A percentile compares a stretch with the other conserved stretches of the same genome.
Evolutionary conservation across 1,140 invertebrate genomes (phyloP).

Genomic region (Hypothenemus hampei): DNA sequence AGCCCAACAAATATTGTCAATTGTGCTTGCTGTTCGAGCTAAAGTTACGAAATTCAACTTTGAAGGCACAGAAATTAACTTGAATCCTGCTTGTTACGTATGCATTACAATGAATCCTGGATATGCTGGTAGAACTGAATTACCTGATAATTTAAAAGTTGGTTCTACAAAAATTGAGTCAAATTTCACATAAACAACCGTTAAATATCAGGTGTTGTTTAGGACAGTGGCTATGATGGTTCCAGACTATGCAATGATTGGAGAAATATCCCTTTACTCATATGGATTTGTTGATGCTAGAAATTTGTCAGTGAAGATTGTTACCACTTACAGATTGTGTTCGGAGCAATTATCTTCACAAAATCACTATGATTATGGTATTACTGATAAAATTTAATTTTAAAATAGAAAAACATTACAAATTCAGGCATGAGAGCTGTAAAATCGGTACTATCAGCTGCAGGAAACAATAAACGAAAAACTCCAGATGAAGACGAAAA

Average conservation of each 20-base stretch:
- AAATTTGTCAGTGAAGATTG: slow-evolving; percentile 79
- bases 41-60: slow-evolving; percentile 70
- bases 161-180: not conserved
- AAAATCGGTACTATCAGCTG: slow-evolving; percentile 78
- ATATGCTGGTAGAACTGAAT: slow-evolving; percentile 78
- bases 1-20: slow-evolving; percentile 77
- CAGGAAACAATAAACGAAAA: slow-evolving; percentile 80
- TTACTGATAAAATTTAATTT: not conserved
- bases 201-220: slow-evolving; percentile 53
- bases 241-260: slow-evolving; percentile 87
- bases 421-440: slow-evolving; percentile 63
- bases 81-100: slow-evolving; percentile 79
- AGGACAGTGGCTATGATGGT: slow-evolving; percentile 95
- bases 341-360: slow-evolving; percentile 83
- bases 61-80: slow-evolving; percentile 74
- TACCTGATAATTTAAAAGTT: slow-evolving; percentile 88
- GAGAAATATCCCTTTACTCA: slow-evolving; percentile 85
- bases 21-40: slow-evolving; percentile 72
- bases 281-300: slow-evolving; percentile 81
- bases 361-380: slow-evolving; percentile 86
- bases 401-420: not conserved
- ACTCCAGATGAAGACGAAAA: slow-evolving; percentile 78
- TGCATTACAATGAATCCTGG: slow-evolving; percentile 95
- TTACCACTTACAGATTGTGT: slow-evolving; percentile 82
- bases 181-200: not conserved